These are phyloP conservation scores for Mimachlamys varia DNA, from an alignment of 2,888 invertebrate genomes.

Conservation along the genomic window DNA sequence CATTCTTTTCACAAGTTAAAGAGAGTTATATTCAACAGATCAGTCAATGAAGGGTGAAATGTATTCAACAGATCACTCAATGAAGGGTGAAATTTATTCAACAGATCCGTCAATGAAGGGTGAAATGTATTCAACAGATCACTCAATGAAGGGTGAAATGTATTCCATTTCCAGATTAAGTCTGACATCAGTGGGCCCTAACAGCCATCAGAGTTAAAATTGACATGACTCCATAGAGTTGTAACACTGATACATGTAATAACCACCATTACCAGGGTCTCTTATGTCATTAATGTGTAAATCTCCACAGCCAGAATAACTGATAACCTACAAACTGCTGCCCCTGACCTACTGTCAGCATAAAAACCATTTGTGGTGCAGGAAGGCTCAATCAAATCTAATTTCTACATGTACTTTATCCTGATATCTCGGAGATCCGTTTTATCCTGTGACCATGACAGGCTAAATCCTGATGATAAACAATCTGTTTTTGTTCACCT, in stretches of 20 bases:
- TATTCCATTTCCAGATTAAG: not conserved
- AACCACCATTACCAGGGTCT: not conserved
- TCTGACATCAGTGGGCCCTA: not conserved
- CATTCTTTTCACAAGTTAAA: not conserved
- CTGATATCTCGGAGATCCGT: not conserved
- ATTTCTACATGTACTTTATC: not conserved
- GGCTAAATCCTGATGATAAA: not conserved
- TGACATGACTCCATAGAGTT: not conserved
- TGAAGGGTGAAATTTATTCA: too few relatives aligned
- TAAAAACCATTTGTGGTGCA: not conserved
- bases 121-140: not conserved
- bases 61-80: too few relatives aligned
- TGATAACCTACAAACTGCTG: not conserved
- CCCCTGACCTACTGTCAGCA: not conserved
- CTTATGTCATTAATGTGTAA: not conserved
- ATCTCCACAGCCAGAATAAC: not conserved
- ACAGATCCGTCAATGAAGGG: not conserved
- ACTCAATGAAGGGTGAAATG: not conserved
- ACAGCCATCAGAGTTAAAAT: not conserved
- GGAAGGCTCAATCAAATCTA: not conserved
- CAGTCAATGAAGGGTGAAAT: too few relatives aligned
- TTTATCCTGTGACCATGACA: not conserved
- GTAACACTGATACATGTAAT: conserved; percentile 9
- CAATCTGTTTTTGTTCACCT: not conserved
- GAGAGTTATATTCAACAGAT: too few relatives aligned